Evolutionary conservation across 1,140 invertebrate genomes (phyloP), one percentile per base, ranked within the genome.

Genomic region (Wasmannia auropunctata): DNA sequence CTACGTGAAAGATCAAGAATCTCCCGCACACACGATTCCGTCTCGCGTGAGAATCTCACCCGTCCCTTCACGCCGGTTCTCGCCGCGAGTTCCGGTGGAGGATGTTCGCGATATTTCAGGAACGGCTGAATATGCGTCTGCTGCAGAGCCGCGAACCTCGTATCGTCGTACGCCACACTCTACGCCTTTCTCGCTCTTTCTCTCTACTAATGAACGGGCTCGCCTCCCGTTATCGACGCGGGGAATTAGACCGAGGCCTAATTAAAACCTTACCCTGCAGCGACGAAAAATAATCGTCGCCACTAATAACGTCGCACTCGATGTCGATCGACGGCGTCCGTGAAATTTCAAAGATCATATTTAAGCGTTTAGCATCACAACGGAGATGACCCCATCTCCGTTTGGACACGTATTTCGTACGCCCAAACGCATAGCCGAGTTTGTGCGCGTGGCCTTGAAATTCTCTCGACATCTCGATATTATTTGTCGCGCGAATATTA

Each of bases 91-190:
- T 43, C 63, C 63, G 22, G 22, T 14, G 63, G 63, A 67, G 37
- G 37, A 67, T 67, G 14, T 43, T 46, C 22, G 22, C 63, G 63
- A 67, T 67, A 67, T 67, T 67, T 67, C 63, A 67, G 63, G 63
- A 67, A 67, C 63, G n/a, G 34, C 6, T 67, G 22, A 67, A 67
- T 43, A 67, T 67, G 11, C 37, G 63, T 16, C 37, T 25, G 14
- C 63, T n/a, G n/a, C n/a, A n/a, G n/a, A 28, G 11, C n/a, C 19
- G 34, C 34, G 4, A 14, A 65, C 34, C 40, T 65, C 62, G 34
- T 40, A 65, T 40, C 31, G 2, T 37, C 7, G 31, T 63, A 7
- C n/a, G 25, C 37, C 25, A 10, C 16, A n/a, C n/a, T n/a, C n/a
- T n/a, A n/a, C n/a, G n/a, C n/a, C n/a, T n/a, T n/a, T n/a, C 10